Evolutionary conservation across 1,140 invertebrate genomes (phyloP).

Genomic region (Tetraneura akinire): DNA sequence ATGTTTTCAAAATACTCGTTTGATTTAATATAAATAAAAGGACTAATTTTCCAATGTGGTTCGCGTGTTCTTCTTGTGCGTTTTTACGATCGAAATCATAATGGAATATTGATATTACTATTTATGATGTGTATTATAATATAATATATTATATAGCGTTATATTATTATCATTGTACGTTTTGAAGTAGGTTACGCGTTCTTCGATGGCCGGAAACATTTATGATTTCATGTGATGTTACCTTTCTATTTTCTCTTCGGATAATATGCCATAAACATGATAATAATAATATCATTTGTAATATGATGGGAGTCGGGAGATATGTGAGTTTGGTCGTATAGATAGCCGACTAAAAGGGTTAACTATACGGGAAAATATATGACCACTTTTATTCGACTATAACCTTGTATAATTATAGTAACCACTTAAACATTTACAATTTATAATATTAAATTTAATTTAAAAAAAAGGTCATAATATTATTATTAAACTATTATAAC

Average conservation of each 20-base stretch:
- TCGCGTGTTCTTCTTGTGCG: neutral
- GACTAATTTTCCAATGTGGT: neutral
- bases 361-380: neutral
- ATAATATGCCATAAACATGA: slow-evolving; percentile 10
- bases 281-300: too few species aligned
- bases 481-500: too few species aligned
- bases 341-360: neutral
- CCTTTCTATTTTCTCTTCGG: slow-evolving; percentile 41
- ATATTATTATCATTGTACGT: neutral
- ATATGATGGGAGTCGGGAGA: slow-evolving; percentile 15
- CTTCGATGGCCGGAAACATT: slow-evolving; percentile 32
- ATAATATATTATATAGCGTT: slow-evolving; percentile 9
- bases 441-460: too few species aligned
- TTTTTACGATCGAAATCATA: slow-evolving; percentile 10
- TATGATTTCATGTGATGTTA: slow-evolving; percentile 35
- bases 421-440: too few species aligned
- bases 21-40: slow-evolving; percentile 34
- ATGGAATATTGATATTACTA: slow-evolving; percentile 7
- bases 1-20: slow-evolving; percentile 11
- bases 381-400: neutral
- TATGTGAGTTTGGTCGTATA: neutral
- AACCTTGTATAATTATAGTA: too few species aligned
- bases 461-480: too few species aligned
- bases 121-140: slow-evolving; percentile 16
- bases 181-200: slow-evolving; percentile 43